Evolutionary conservation across 2,113 vertebrate genomes (phyloP).

Genomic region (Odocoileus virginianus): DNA sequence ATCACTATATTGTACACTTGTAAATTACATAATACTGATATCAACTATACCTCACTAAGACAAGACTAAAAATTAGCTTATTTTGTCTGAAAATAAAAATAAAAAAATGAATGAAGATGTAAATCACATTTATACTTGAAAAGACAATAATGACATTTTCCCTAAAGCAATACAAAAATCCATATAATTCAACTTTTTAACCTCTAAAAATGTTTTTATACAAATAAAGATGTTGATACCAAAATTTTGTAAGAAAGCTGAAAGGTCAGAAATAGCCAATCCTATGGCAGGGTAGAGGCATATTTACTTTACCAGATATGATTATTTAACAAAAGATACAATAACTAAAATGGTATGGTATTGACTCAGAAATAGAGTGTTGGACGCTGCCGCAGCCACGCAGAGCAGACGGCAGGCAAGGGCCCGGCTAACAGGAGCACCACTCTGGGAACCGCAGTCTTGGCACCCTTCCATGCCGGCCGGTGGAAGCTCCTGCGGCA

Average conservation of each 20-base stretch:
- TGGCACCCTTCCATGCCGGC: conserved; percentile 67
- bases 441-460: background rate
- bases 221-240: background rate
- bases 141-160: background rate
- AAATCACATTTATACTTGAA: background rate
- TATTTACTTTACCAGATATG: background rate
- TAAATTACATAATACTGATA: background rate
- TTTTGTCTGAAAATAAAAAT: background rate
- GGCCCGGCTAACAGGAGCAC: background rate
- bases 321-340: background rate
- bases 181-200: background rate
- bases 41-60: background rate
- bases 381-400: background rate
- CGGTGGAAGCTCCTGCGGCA: conserved; percentile 89
- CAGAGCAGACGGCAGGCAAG: background rate
- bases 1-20: background rate
- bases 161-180: background rate
- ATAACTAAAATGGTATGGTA: background rate
- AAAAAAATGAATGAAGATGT: background rate
- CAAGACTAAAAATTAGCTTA: background rate
- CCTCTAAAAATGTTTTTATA: background rate
- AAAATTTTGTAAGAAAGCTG: background rate
- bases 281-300: background rate
- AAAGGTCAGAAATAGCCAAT: background rate
- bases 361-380: background rate